A percentile compares a stretch with the other conserved stretches of the same genome.
phyloP scores from a whole-genome alignment of 1,140 invertebrate species.

The Bilobella aurantiaca region DNA sequence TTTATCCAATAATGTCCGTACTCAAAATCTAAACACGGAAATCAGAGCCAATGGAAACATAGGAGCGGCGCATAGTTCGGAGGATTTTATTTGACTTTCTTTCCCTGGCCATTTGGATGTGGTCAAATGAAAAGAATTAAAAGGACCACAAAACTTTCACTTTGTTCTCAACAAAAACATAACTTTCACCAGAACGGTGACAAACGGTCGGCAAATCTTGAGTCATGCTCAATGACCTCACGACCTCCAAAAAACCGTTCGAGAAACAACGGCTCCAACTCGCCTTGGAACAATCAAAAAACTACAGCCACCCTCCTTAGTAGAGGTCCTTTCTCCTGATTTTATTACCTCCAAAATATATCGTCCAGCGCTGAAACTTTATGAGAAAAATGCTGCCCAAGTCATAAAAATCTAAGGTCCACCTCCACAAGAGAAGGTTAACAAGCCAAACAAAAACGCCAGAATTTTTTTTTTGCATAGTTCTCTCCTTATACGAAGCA shows the following conservation, averaged over 20 bases:
- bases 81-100: neutral
- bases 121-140: slow-evolving; percentile 3
- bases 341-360: neutral
- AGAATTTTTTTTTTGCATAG: too few relatives aligned
- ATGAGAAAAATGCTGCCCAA: neutral
- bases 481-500: too few relatives aligned
- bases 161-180: neutral
- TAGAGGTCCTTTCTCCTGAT: neutral
- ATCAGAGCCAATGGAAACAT: neutral
- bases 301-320: neutral
- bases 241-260: too few relatives aligned
- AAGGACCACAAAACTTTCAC: slow-evolving; percentile 2
- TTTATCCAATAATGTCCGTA: neutral
- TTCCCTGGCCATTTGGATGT: slow-evolving; percentile 3
- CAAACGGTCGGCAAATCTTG: too few relatives aligned
- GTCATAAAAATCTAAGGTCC: neutral
- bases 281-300: neutral
- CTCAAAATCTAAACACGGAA: neutral
- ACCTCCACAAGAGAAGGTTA: neutral
- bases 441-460: too few relatives aligned
- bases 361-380: neutral
- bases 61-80: neutral
- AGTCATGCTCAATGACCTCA: too few relatives aligned
- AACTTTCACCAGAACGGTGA: too few relatives aligned
- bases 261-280: too few relatives aligned